A percentile compares a stretch with the other conserved stretches of the same genome.
These are phyloP conservation scores for Nomada flava DNA, from an alignment of 2,888 invertebrate genomes.

Conservation along the genomic window DNA sequence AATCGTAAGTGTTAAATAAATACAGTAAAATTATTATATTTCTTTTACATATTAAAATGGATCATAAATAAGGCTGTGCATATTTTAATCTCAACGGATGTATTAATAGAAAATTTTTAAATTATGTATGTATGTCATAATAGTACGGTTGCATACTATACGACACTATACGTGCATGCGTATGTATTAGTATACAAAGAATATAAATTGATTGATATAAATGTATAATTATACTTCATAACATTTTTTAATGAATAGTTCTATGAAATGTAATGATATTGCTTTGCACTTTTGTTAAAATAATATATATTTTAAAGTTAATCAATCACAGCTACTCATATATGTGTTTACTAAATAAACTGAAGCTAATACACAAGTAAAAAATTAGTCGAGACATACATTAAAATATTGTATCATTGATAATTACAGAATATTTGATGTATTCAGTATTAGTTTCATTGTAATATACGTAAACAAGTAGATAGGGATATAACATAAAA, in stretches of 20 bases:
- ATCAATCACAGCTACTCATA: conserved; percentile 57
- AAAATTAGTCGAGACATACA: conserved; percentile 51
- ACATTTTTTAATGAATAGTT: conserved; percentile 20
- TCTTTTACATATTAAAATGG: conserved; percentile 34
- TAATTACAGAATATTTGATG: conserved; percentile 55
- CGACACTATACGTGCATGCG: not conserved
- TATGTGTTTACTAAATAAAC: conserved; percentile 44
- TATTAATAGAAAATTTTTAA: conserved; percentile 33
- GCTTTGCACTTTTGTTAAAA: conserved; percentile 26
- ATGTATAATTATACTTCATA: conserved; percentile 19
- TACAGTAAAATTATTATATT: conserved; percentile 17
- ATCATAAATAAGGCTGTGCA: conserved; percentile 51
- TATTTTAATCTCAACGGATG: conserved; percentile 27
- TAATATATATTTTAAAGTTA: conserved; percentile 30
- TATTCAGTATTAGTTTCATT: conserved; percentile 43
- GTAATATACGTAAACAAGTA: conserved; percentile 35
- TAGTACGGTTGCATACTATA: conserved; percentile 21
- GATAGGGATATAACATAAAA: conserved; percentile 46
- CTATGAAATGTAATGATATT: conserved; percentile 37
- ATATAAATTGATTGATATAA: conserved; percentile 50
- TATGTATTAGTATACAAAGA: conserved; percentile 40
- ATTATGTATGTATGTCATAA: conserved; percentile 18
- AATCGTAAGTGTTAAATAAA: no score
- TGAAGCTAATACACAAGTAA: conserved; percentile 51
- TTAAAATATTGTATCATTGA: conserved; percentile 52